phyloP scores from a whole-genome alignment of 2,113 vertebrate species.

The Takifugu bimaculatus region DNA sequence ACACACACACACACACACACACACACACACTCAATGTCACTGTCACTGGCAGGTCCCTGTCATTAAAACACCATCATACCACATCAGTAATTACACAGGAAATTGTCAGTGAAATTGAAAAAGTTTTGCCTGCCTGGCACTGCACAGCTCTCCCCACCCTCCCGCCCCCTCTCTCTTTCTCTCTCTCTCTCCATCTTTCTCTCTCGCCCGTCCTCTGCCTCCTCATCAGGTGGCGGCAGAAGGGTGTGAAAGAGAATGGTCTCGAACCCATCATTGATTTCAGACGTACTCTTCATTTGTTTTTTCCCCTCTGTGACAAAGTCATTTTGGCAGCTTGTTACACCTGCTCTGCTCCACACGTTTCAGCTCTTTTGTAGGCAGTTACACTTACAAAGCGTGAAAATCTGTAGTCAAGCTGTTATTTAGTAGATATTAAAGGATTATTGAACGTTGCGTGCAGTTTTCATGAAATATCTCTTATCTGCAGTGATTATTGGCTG shows the following conservation, averaged over 20 bases:
- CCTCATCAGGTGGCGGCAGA: constrained; percentile 60
- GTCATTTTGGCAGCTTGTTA: constrained; percentile 54
- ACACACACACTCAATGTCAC: constrained; percentile 58
- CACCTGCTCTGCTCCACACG: constrained; percentile 48
- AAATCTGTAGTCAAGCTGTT: constrained; percentile 28
- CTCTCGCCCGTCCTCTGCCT: constrained; percentile 33
- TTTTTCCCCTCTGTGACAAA: constrained; percentile 59
- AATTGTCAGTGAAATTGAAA: constrained; percentile 82
- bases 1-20: constrained; percentile 20
- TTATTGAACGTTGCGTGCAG: constrained; percentile 26
- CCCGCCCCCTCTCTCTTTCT: constrained; percentile 7
- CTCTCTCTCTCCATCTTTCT: neutral
- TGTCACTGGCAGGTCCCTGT: constrained; percentile 69
- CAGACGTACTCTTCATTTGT: constrained; percentile 64
- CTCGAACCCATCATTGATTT: constrained; percentile 70
- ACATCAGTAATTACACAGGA: constrained; percentile 80
- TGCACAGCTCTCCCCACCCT: constrained; percentile 53
- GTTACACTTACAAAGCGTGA: constrained; percentile 12
- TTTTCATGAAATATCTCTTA: constrained; percentile 1
- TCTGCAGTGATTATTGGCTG: neutral
- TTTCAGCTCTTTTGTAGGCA: constrained; percentile 30
- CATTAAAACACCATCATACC: constrained; percentile 81
- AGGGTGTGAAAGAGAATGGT: constrained; percentile 68
- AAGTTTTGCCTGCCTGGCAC: constrained; percentile 73
- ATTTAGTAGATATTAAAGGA: constrained; percentile 28